phyloP scores from a whole-genome alignment of 2,888 invertebrate genomes.

The Saturnia japonica region DNA sequence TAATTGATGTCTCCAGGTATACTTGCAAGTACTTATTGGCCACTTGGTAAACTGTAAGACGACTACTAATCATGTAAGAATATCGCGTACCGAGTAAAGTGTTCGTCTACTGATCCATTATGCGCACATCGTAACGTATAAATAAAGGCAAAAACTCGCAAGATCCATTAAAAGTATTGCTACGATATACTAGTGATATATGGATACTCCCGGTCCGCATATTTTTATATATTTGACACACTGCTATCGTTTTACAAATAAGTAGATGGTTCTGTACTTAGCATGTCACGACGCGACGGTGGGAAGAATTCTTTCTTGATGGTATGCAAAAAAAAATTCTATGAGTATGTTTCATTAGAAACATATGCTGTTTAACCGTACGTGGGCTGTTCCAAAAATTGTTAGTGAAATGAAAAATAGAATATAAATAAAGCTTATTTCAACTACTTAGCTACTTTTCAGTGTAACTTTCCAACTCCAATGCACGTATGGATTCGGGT shows the following conservation, averaged over 20 bases:
- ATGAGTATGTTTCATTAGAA: background rate
- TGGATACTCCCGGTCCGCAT: constrained; percentile 47
- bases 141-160: constrained; percentile 80
- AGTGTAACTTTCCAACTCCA: no score
- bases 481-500: no score
- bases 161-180: constrained; percentile 80
- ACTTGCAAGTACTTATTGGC: background rate
- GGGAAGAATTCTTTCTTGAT: constrained; percentile 1
- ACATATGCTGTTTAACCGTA: no score
- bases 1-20: constrained; percentile 2
- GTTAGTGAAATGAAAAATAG: no score
- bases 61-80: constrained; percentile 34
- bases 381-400: no score
- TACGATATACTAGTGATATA: constrained; percentile 48
- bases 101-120: constrained; percentile 74
- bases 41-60: constrained; percentile 18
- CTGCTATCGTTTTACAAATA: constrained; percentile 8
- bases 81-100: constrained; percentile 64
- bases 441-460: no score
- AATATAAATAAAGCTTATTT: no score
- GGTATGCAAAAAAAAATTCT: background rate
- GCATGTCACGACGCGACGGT: background rate
- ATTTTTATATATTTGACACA: constrained; percentile 5
- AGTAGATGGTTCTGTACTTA: background rate
- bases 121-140: constrained; percentile 78